Percentiles rank a stretch among this genome's conserved stretches.
Evolutionary conservation across 2,797 vertebrate genomes (phyloP).

Genomic region (Erethizon dorsatum): DNA sequence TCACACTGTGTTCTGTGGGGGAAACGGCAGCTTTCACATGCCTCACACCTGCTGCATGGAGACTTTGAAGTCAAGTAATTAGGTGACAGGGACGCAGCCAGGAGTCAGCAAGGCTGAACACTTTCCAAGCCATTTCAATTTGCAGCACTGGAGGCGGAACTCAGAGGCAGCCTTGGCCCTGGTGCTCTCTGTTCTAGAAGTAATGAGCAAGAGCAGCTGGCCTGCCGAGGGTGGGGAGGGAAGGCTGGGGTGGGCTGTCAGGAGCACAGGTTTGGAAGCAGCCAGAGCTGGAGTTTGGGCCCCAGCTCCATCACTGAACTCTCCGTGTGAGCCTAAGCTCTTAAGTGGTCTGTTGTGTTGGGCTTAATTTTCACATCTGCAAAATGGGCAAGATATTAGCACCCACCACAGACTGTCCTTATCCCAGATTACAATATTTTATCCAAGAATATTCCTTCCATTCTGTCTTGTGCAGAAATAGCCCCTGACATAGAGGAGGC

Average conservation of each 20-base stretch:
- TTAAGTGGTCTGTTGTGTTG: background rate
- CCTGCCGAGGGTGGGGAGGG: background rate
- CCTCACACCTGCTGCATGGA: slow-evolving; percentile 42
- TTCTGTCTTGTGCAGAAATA: background rate
- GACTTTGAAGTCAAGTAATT: slow-evolving; percentile 81
- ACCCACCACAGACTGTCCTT: background rate
- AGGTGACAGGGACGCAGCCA: slow-evolving; percentile 61
- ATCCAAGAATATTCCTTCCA: background rate
- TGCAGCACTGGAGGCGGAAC: slow-evolving; percentile 39
- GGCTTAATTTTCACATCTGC: background rate
- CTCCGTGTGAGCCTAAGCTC: background rate
- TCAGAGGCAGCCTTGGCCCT: background rate
- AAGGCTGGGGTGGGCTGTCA: background rate
- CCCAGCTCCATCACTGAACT: background rate
- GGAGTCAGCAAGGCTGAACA: slow-evolving; percentile 41
- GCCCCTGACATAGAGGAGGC: background rate
- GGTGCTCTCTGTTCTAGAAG: slow-evolving; percentile 15
- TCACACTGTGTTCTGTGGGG: background rate
- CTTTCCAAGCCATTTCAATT: slow-evolving; percentile 54
- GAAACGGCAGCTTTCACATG: slow-evolving; percentile 2
- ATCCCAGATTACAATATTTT: background rate
- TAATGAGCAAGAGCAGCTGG: slow-evolving; percentile 2
- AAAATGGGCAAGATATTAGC: background rate
- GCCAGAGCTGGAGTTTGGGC: background rate
- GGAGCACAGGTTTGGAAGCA: background rate